Evolutionary conservation across 2,888 invertebrate genomes (phyloP).

Genomic region (Mycalesis mineus): DNA sequence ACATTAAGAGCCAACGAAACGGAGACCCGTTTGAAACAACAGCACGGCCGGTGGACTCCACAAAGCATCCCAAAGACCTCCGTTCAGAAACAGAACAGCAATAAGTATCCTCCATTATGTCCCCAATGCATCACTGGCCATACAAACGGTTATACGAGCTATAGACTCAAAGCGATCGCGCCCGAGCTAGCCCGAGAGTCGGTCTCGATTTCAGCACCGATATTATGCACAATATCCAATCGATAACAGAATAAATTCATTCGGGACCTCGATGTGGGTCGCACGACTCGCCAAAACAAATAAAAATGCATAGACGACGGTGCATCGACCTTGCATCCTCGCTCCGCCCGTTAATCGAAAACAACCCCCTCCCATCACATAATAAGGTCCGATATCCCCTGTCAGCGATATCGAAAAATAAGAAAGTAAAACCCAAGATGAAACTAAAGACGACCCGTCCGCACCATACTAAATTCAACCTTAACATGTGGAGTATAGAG

Average conservation of each 20-base stretch:
- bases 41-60: too few species aligned
- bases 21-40: not conserved
- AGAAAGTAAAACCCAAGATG: slow-evolving; percentile 74
- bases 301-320: slow-evolving; percentile 73
- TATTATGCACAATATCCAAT: slow-evolving; percentile 70
- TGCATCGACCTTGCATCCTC: slow-evolving; percentile 75
- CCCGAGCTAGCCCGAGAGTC: slow-evolving; percentile 29
- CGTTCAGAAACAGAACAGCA: slow-evolving; percentile 1
- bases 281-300: slow-evolving; percentile 74
- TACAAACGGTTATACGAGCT: slow-evolving; percentile 20
- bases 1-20: too few species aligned
- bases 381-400: slow-evolving; percentile 49
- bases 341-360: slow-evolving; percentile 38
- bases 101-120: slow-evolving; percentile 10
- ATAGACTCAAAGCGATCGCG: slow-evolving; percentile 21
- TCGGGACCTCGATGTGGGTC: slow-evolving; percentile 72
- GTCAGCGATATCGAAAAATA: slow-evolving; percentile 58
- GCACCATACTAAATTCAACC: slow-evolving; percentile 43
- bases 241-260: slow-evolving; percentile 77
- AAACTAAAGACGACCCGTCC: slow-evolving; percentile 62
- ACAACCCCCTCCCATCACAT: slow-evolving; percentile 35
- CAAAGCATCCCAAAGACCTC: not conserved
- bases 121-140: slow-evolving; percentile 15
- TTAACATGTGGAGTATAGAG: slow-evolving; percentile 33
- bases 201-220: slow-evolving; percentile 47